Conservation (phyloP, 2,113 vertebrate genomes). For the Channa maculata region DNA sequence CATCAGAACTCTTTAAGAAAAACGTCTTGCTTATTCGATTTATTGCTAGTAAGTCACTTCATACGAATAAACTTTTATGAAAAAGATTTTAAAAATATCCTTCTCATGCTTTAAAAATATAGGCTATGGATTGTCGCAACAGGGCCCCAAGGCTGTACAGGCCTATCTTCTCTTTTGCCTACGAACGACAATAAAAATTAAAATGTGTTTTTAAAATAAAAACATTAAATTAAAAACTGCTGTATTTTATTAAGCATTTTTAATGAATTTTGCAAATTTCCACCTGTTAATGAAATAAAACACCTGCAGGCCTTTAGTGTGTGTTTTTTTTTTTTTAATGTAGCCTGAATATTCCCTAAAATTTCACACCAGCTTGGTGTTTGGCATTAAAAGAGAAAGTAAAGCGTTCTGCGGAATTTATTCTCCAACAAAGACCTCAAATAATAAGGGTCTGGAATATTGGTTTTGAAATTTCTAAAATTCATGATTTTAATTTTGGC, state of each 20-base stretch:
- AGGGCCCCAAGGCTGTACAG: conserved; percentile 26
- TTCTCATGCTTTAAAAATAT: not conserved
- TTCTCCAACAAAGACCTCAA: too few relatives aligned
- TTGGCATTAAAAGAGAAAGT: not conserved
- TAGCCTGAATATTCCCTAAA: not conserved
- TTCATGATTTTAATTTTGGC: too few relatives aligned
- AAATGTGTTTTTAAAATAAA: not conserved
- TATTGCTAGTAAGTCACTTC: too few relatives aligned
- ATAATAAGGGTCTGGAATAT: too few relatives aligned
- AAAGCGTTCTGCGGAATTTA: not conserved
- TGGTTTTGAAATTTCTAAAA: too few relatives aligned
- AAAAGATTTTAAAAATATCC: not conserved
- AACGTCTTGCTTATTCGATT: not conserved
- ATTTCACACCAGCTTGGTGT: not conserved
- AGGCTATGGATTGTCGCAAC: not conserved
- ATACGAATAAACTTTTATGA: too few relatives aligned
- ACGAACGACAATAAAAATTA: not conserved
- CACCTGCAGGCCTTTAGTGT: not conserved
- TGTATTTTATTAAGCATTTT: not conserved
- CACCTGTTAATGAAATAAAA: not conserved
- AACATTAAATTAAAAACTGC: not conserved
- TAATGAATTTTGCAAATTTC: not conserved
- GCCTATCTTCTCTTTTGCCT: not conserved
- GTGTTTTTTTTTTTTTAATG: not conserved
- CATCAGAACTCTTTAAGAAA: not conserved